phyloP scores from a whole-genome alignment of 1,140 invertebrate genomes.

The Zaprionus capensis region DNA sequence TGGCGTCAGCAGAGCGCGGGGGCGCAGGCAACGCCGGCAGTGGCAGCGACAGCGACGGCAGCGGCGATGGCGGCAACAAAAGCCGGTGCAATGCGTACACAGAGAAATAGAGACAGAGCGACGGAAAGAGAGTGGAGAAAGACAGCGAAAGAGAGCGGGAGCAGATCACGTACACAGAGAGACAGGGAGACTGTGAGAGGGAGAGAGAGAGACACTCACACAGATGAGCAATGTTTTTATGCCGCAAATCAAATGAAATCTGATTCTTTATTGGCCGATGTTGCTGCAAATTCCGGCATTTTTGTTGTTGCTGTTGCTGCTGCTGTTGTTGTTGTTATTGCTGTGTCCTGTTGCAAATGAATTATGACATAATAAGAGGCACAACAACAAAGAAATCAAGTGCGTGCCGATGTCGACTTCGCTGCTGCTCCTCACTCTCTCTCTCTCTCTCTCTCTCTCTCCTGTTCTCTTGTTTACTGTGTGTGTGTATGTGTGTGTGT shows the following conservation, averaged over 20 bases:
- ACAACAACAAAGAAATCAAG: constrained; percentile 56
- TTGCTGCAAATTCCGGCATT: constrained; percentile 69
- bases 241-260: constrained; percentile 63
- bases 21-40: constrained; percentile 14
- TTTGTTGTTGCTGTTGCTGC: constrained; percentile 40
- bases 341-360: constrained; percentile 69
- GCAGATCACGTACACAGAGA: constrained; percentile 1
- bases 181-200: not conserved
- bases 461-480: not conserved
- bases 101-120: not conserved
- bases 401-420: constrained; percentile 40
- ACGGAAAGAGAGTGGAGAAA: constrained; percentile 30
- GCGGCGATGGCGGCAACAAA: constrained; percentile 54
- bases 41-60: constrained; percentile 11
- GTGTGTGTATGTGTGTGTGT: constrained; percentile 2
- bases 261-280: constrained; percentile 69
- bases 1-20: constrained; percentile 38
- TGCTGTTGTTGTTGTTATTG: constrained; percentile 1
- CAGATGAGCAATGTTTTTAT: constrained; percentile 35
- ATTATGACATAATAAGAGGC: constrained; percentile 74
- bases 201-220: constrained; percentile 2
- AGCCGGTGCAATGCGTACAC: constrained; percentile 72
- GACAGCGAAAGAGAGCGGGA: constrained; percentile 10
- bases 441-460: not conserved
- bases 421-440: not conserved